Base-by-base conservation (phyloP, 2,113 vertebrate genomes). In the Girardinichthys multiradiatus region DNA sequence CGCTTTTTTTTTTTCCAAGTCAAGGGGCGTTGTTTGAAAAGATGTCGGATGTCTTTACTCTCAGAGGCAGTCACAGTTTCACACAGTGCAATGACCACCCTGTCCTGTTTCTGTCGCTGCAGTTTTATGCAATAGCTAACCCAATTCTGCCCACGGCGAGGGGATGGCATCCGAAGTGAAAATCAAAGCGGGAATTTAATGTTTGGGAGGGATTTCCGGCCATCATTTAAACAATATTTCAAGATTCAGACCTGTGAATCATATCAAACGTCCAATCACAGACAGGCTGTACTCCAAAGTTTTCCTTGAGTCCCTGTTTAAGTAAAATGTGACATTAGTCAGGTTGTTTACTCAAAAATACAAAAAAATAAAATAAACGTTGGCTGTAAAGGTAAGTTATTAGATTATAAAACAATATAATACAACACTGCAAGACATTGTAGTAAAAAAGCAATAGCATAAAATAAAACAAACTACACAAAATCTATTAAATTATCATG, bases 71-170 rank as follows among this genome's bases (percentile, higher is more conserved):
- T 19, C 42, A 12, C 27, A 48, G 51, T 12, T 26, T 42, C 6
- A 29, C n/a, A 30, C 64, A 24, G 13, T 14, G 45, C 64, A 51
- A 29, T 14, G 21, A 51, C 28, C 45, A 31, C 42, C 28, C 45
- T 31, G 42, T 51, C 28, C 64, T n/a, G 64, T 67, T 67, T 66
- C 39, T n/a, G 64, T 54, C 45, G 24, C 62, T 31, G 42, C 28
- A 31, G 42, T 24, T 67, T 51, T 39, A 67, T 28, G 48, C n/a
- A 27, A 4, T 24, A 48, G 11, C 12, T 11, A 7, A 51, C 19
- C 63, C n/a, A 6, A 17, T 64, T 45, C 63, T 26, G 15, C 63
- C 63, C n/a, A 64, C 37, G 13, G 42, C 2, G 31, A 64, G 28
- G 15, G 59, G 17, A 30, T 54, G 48, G 19, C 48, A 21, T 54